Evolutionary conservation across 2,888 invertebrate genomes (phyloP).

Genomic region (Cecidostiba fungosa): DNA sequence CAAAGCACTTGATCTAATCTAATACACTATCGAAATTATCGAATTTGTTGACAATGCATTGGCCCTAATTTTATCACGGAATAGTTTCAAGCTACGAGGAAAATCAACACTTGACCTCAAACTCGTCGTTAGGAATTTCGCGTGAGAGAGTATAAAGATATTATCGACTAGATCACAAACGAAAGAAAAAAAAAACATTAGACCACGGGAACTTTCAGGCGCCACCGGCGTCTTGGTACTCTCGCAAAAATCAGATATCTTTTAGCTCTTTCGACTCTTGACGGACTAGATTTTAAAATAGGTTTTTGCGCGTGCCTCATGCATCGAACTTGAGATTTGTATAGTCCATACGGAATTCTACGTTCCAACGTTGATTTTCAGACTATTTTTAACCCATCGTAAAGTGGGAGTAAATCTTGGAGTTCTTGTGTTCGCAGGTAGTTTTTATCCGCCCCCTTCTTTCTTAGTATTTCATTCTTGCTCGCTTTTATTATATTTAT

Average conservation of each 20-base stretch:
- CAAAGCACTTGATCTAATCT: not conserved
- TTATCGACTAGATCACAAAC: not conserved
- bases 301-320: slow-evolving; percentile 18
- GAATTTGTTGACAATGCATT: no score
- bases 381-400: slow-evolving; percentile 36
- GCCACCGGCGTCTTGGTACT: not conserved
- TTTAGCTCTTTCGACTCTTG: slow-evolving; percentile 1
- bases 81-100: not conserved
- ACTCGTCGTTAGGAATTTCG: not conserved
- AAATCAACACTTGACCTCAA: not conserved
- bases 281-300: slow-evolving; percentile 28
- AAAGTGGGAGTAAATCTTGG: slow-evolving; percentile 10
- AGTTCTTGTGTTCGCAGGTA: slow-evolving; percentile 1
- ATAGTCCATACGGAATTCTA: slow-evolving; percentile 6
- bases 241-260: not conserved
- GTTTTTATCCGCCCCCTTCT: not conserved
- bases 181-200: not conserved
- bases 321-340: slow-evolving; percentile 17
- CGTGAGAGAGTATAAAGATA: not conserved
- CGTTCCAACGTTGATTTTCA: slow-evolving; percentile 17
- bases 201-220: not conserved
- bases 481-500: not conserved
- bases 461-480: not conserved
- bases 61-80: no score
- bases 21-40: not conserved